A percentile compares a stretch with the other conserved stretches of the same genome.
Conservation (phyloP, 1,140 invertebrate genomes). For the Neodiprion pinetum region DNA sequence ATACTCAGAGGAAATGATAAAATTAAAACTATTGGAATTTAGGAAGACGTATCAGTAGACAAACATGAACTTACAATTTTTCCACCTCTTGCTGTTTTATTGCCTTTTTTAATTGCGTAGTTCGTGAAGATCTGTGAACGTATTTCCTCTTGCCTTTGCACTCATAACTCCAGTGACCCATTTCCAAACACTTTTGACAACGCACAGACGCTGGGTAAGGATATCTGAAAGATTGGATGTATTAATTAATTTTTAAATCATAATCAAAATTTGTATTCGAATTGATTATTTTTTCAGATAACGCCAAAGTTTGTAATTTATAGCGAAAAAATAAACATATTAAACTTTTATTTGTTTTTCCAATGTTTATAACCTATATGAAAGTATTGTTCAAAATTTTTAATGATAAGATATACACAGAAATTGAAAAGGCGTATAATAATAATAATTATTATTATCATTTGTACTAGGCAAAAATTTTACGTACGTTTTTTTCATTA, state of each 20-base stretch:
- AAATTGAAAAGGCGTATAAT: not conserved
- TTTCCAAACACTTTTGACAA: slow-evolving; percentile 91
- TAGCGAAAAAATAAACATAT: not conserved
- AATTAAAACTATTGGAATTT: slow-evolving; percentile 14
- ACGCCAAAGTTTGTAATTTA: not conserved
- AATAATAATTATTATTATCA: not conserved
- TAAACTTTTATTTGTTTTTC: not conserved
- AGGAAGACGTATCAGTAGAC: not conserved
- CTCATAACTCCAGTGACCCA: slow-evolving; percentile 92
- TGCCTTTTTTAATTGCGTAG: slow-evolving; percentile 79
- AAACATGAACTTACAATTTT: slow-evolving; percentile 37
- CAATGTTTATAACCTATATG: not conserved
- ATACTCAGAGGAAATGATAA: not conserved
- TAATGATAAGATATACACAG: not conserved
- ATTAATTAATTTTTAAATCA: slow-evolving; percentile 12
- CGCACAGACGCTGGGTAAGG: slow-evolving; percentile 70
- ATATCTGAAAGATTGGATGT: slow-evolving; percentile 38
- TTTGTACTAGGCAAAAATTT: not conserved
- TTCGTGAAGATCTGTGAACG: slow-evolving; percentile 81
- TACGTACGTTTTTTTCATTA: slow-evolving; percentile 48
- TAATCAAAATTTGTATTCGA: not conserved
- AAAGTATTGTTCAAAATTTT: not conserved
- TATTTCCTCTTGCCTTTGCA: slow-evolving; percentile 91
- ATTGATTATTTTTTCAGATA: slow-evolving; percentile 4
- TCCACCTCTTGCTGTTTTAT: slow-evolving; percentile 64